These are phyloP conservation scores for Dendrolimus kikuchii DNA, from an alignment of 1,140 invertebrate genomes.

Conservation along the genomic window DNA sequence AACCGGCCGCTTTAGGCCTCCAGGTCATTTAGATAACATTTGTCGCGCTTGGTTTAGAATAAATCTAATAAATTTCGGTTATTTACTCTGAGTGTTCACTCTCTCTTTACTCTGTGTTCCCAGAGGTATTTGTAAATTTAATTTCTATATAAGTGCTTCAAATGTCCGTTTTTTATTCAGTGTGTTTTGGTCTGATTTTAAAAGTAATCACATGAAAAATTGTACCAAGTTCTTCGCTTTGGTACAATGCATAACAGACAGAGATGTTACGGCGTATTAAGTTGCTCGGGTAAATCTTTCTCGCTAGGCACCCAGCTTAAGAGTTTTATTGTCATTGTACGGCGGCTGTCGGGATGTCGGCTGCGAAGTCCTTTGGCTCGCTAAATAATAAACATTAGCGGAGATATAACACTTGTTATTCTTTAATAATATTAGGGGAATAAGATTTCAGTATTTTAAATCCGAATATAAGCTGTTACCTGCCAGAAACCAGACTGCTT, in stretches of 20 bases:
- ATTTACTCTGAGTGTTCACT: no score
- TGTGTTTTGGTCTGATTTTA: background rate
- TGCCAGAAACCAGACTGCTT: no score
- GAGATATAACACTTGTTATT: constrained; percentile 7
- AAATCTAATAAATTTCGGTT: no score
- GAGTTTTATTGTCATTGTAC: constrained; percentile 65
- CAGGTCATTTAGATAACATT: no score
- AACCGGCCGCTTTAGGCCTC: no score
- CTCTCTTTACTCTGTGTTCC: no score
- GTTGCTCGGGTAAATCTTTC: constrained; percentile 66
- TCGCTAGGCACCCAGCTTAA: constrained; percentile 56
- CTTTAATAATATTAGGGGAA: background rate
- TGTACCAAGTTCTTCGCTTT: constrained; percentile 9
- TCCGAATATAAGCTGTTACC: no score
- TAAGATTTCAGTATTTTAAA: no score
- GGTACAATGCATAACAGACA: constrained; percentile 24
- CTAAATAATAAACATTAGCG: constrained; percentile 3
- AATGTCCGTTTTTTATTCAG: no score
- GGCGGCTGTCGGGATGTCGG: constrained; percentile 8
- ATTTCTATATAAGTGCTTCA: no score
- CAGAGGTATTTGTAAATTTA: no score
- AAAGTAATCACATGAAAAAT: background rate
- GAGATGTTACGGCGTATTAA: constrained; percentile 67
- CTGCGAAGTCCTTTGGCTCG: constrained; percentile 6
- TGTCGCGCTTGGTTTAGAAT: no score